phyloP scores from a whole-genome alignment of 2,888 invertebrate species.

The Cataglyphis cursor region DNA sequence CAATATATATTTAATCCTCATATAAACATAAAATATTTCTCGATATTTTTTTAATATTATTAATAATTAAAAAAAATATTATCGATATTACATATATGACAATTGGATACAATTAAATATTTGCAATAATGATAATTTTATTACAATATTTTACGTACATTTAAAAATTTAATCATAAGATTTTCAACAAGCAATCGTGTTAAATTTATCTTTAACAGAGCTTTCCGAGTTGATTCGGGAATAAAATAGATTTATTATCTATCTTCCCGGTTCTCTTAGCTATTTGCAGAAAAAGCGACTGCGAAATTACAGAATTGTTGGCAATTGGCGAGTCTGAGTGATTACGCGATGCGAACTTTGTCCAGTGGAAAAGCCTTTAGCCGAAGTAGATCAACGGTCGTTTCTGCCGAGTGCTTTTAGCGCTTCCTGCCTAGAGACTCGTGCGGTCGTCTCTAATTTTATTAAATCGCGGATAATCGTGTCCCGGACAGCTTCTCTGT shows the following conservation, averaged over 20 bases:
- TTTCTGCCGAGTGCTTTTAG: constrained; percentile 51
- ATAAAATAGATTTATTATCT: background rate
- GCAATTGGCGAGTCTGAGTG: constrained; percentile 74
- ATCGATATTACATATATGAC: background rate
- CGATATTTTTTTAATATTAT: background rate
- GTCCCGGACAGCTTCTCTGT: constrained; percentile 34
- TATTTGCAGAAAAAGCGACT: constrained; percentile 53
- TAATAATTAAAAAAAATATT: too few relatives aligned
- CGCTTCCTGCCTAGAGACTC: constrained; percentile 56
- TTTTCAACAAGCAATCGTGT: background rate
- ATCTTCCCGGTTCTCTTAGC: background rate
- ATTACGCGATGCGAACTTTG: constrained; percentile 77
- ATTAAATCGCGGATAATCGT: constrained; percentile 55
- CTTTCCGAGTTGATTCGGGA: background rate
- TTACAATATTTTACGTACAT: background rate
- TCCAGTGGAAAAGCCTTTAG: constrained; percentile 44
- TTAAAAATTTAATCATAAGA: background rate
- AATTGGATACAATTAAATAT: background rate
- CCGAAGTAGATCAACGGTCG: constrained; percentile 23
- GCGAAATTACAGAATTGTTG: constrained; percentile 75
- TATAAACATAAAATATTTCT: background rate
- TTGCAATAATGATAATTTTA: background rate
- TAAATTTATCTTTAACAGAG: background rate
- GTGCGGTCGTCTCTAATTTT: constrained; percentile 43
- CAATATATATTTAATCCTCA: background rate